phyloP scores from a whole-genome alignment of 2,113 vertebrate species.

The Aegotheles bennettii region DNA sequence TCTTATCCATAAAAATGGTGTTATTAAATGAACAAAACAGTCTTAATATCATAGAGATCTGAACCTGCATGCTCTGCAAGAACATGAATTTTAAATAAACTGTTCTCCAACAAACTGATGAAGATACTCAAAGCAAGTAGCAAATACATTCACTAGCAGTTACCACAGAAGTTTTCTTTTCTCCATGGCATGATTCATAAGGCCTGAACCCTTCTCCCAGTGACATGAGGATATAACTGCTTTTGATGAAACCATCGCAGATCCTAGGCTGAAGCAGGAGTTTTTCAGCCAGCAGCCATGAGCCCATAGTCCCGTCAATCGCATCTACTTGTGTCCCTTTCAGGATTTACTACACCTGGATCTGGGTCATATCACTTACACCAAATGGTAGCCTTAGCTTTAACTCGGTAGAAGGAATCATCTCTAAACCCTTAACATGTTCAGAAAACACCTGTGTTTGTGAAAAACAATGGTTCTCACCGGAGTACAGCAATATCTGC shows the following conservation, averaged over 20 bases:
- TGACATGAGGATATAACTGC: not conserved
- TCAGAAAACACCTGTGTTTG: slow-evolving; percentile 1
- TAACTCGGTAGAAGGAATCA: not conserved
- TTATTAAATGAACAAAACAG: not conserved
- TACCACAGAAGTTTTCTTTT: not conserved
- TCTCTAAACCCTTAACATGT: not conserved
- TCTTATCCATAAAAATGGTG: not conserved
- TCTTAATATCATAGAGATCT: not conserved
- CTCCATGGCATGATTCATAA: not conserved
- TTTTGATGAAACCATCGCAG: not conserved
- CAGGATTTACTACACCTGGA: not conserved
- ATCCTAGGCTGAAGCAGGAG: not conserved
- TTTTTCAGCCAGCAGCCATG: not conserved
- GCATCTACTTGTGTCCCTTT: not conserved
- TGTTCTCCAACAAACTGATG: not conserved
- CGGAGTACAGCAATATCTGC: not conserved
- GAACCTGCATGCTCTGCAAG: not conserved
- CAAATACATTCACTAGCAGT: not conserved
- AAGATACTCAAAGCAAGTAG: not conserved
- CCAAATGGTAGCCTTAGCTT: not conserved
- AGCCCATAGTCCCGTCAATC: not conserved
- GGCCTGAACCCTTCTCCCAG: not conserved
- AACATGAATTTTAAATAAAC: not conserved
- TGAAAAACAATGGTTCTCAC: slow-evolving; percentile 10
- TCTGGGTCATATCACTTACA: not conserved